Conservation (phyloP, 2,888 invertebrate species). For the Gastracanthus pulcherrimus region DNA sequence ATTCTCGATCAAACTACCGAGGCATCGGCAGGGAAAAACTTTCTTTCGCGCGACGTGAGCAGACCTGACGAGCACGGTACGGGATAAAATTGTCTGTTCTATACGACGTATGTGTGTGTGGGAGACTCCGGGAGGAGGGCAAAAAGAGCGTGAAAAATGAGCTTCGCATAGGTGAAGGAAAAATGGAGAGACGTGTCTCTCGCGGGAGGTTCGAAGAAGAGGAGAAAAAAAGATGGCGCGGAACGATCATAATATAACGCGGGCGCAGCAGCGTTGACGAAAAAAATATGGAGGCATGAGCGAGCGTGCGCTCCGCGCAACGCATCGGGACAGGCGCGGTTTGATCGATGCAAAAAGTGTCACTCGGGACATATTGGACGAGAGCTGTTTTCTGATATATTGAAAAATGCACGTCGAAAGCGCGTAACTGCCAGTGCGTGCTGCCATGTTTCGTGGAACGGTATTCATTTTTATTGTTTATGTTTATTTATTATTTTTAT, state of each 20-base stretch:
- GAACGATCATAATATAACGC: no score
- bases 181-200: not conserved
- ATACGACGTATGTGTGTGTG: no score
- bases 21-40: not conserved
- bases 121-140: not conserved
- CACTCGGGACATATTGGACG: not conserved
- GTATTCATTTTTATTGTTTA: no score
- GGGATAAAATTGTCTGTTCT: not conserved
- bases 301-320: no score
- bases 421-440: no score
- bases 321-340: not conserved
- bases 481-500: no score
- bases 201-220: no score
- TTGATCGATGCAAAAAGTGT: constrained; percentile 27
- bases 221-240: not conserved
- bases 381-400: not conserved
- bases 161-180: not conserved
- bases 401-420: no score
- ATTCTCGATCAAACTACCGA: not conserved
- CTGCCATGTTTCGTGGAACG: no score
- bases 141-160: not conserved
- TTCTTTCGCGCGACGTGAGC: not conserved
- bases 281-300: no score
- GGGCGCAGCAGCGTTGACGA: no score
- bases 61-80: no score